Conservation (phyloP, 1,140 invertebrate genomes). For the Catajapyx aquilonaris region DNA sequence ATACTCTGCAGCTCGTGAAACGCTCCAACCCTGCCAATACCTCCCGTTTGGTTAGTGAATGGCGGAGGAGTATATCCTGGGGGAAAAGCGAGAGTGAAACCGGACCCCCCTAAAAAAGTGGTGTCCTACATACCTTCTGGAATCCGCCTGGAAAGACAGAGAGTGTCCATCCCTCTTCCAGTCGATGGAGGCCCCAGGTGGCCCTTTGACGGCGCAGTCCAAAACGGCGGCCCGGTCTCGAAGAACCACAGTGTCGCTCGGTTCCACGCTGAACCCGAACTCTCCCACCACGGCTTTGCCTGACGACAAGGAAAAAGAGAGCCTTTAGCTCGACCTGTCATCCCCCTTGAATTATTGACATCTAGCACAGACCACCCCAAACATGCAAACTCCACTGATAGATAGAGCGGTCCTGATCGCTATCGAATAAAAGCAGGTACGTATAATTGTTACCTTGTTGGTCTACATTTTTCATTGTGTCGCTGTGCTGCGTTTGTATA, state of each 20-base stretch:
- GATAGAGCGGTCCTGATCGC: background rate
- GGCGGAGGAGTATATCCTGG: no score
- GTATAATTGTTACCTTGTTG: no score
- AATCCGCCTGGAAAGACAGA: constrained; percentile 15
- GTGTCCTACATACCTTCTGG: constrained; percentile 16
- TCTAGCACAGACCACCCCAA: background rate
- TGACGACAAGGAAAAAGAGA: no score
- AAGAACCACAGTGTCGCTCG: constrained; percentile 19
- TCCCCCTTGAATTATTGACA: background rate
- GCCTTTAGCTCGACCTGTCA: background rate
- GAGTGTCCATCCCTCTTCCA: constrained; percentile 21
- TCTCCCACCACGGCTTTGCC: constrained; percentile 10
- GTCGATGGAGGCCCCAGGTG: constrained; percentile 11
- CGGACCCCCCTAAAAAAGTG: no score
- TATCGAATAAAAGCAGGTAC: background rate
- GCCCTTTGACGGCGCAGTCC: constrained; percentile 19
- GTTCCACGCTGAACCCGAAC: constrained; percentile 21
- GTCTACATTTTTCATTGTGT: no score
- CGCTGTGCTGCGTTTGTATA: no score
- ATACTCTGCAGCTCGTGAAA: no score
- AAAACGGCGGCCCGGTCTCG: constrained; percentile 17
- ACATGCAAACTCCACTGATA: background rate
- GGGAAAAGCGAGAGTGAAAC: no score
- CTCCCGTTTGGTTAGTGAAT: no score
- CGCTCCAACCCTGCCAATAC: no score